These are phyloP conservation scores for Bellardia bayeri DNA, from an alignment of 2,888 invertebrate genomes.

Conservation along the genomic window DNA sequence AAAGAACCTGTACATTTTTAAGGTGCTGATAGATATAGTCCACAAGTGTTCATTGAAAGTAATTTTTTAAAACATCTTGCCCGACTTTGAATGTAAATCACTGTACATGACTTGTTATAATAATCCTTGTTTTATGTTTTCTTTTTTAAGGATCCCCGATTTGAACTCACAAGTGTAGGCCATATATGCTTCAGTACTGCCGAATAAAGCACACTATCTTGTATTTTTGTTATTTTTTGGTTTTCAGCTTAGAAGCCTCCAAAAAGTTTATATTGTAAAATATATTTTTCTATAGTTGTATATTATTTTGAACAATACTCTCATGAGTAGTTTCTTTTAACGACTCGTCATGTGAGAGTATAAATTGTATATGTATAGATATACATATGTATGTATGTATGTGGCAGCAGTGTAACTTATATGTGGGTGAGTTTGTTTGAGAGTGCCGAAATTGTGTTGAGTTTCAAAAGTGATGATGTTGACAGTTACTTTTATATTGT, in stretches of 20 bases:
- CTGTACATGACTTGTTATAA: too few relatives aligned
- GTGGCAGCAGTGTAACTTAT: not conserved
- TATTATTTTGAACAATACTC: slow-evolving; percentile 2
- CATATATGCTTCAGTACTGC: too few relatives aligned
- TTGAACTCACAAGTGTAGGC: too few relatives aligned
- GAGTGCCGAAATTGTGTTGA: slow-evolving; percentile 15
- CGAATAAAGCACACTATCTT: too few relatives aligned
- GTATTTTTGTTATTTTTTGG: not conserved
- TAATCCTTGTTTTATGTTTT: too few relatives aligned
- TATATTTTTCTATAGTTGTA: slow-evolving; percentile 10
- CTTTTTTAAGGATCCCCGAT: too few relatives aligned
- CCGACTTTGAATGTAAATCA: too few relatives aligned
- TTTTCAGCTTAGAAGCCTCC: not conserved
- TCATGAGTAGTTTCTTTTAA: slow-evolving; percentile 12
- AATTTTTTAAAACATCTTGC: too few relatives aligned
- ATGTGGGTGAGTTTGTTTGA: not conserved
- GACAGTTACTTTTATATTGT: slow-evolving; percentile 46
- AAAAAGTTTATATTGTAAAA: slow-evolving; percentile 28
- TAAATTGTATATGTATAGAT: not conserved
- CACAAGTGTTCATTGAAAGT: too few relatives aligned
- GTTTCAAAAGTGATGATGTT: slow-evolving; percentile 60
- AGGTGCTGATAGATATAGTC: too few relatives aligned
- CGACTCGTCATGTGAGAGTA: not conserved
- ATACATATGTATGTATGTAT: too few relatives aligned
- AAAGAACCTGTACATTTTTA: too few relatives aligned